Evolutionary conservation across 1,140 invertebrate genomes (phyloP).

Genomic region (Saccostrea cuccullata): DNA sequence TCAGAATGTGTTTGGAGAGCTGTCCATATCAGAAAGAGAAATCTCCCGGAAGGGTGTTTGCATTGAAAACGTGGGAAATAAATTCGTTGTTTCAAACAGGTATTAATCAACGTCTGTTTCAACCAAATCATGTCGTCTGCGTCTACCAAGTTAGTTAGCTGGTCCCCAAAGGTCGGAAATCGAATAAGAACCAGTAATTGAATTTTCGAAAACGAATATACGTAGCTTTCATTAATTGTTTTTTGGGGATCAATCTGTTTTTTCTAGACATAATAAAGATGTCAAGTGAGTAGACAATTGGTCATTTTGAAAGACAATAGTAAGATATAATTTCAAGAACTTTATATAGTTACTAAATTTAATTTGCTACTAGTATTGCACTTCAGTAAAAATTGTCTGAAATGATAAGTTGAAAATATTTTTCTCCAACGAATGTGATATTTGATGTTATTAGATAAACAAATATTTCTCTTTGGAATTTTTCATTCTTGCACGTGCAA

Average conservation of each 20-base stretch:
- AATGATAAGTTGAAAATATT: background rate
- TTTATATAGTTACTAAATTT: no score
- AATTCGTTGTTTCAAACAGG: slow-evolving; percentile 53
- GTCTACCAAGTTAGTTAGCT: background rate
- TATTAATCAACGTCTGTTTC: slow-evolving; percentile 28
- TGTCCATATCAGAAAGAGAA: slow-evolving; percentile 51
- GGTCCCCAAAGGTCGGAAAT: slow-evolving; percentile 25
- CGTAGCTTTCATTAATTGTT: no score
- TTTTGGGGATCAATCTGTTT: no score
- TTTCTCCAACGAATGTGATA: background rate
- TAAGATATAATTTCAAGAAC: no score
- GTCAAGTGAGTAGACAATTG: no score
- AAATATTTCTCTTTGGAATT: background rate
- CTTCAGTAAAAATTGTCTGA: no score
- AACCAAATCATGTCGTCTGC: background rate
- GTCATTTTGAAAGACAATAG: no score
- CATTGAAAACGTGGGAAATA: slow-evolving; percentile 45
- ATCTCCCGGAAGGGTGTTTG: slow-evolving; percentile 54
- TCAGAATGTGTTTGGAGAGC: slow-evolving; percentile 50
- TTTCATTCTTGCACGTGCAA: background rate
- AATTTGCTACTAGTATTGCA: no score
- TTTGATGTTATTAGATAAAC: background rate
- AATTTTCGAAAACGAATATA: background rate
- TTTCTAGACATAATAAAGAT: no score
- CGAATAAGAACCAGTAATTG: slow-evolving; percentile 9